Base-by-base conservation (phyloP, 2,113 vertebrate genomes). In the Grantiella picta region DNA sequence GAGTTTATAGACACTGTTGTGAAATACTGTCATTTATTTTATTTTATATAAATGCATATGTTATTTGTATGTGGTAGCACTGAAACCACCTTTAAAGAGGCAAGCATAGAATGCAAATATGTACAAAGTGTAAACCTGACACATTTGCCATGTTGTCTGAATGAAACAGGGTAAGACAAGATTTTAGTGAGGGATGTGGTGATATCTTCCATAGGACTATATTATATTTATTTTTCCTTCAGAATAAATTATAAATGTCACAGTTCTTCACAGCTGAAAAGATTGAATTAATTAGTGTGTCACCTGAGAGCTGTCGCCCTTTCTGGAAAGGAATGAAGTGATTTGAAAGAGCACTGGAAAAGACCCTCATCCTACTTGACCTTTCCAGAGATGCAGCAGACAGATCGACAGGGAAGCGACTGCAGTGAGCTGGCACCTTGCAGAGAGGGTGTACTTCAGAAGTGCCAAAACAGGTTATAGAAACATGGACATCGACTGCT, bases 211-310 rank as follows among this genome's bases (percentile, higher is more conserved):
- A 35, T 25, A 86, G 45, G 53, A 69, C 90, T 85, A 70, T 87
- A 89, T 86, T 52, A 63, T 77, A 70, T 90, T 93, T 93, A 49
- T 94, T 88, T 96, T 91, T 64, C 27, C 91, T 95, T 88, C 79
- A 77, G 82, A 92, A 91, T 93, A 88, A 93, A 96, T 91, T 95
- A 93, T 73, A 97, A 95, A 97, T 97, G 95, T 96, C 97, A 97
- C 65, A 73, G 60, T 79, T 94, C 90, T 86, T 44, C 83, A 65
- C 75, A 92, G 90, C 76, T 90, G 92, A 92, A 86, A 92, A 94
- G 86, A 78, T 24, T 80, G 93, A 91, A 94, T 96, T 97, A 96
- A 96, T 97, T 93, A 96, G 66, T n/a, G 27, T 27, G 73, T 79
- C 92, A 97, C 95, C 90, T 93, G 96, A 96, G 95, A 96, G 83